Percentiles rank a stretch among this genome's conserved stretches.
Evolutionary conservation across 1,140 invertebrate species (phyloP).

Genomic region (Penaeus japonicus): DNA sequence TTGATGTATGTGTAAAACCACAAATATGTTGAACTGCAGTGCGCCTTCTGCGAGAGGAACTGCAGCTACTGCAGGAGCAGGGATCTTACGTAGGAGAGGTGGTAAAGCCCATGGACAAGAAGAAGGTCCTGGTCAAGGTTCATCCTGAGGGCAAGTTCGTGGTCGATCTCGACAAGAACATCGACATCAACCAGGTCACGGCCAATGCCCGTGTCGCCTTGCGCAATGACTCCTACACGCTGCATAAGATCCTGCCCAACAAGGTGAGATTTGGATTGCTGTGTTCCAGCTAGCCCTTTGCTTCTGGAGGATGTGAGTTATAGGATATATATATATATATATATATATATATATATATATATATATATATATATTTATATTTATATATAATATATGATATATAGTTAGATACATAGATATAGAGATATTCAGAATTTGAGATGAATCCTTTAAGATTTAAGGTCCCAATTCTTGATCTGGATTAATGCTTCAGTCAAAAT

Average conservation of each 20-base stretch:
- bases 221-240: slow-evolving; percentile 97
- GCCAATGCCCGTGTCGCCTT: slow-evolving; percentile 97
- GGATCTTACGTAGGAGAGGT: slow-evolving; percentile 99
- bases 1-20: background rate
- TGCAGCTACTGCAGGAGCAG: slow-evolving; percentile 98
- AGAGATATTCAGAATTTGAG: too few relatives aligned
- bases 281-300: too few relatives aligned
- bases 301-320: too few relatives aligned
- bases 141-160: slow-evolving; percentile 99
- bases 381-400: too few relatives aligned
- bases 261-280: slow-evolving; percentile 71
- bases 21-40: slow-evolving; percentile 70
- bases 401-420: too few relatives aligned
- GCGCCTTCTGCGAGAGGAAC: slow-evolving; percentile 95
- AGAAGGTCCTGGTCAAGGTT: slow-evolving; percentile 97
- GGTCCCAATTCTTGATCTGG: too few relatives aligned
- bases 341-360: too few relatives aligned
- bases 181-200: slow-evolving; percentile 98
- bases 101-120: slow-evolving; percentile 99
- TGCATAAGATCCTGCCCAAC: slow-evolving; percentile 99
- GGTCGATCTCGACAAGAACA: slow-evolving; percentile 99
- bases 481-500: too few relatives aligned
- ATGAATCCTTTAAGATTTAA: too few relatives aligned
- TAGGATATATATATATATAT: too few relatives aligned
- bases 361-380: too few relatives aligned